Evolutionary conservation across 2,888 invertebrate species (phyloP).

Genomic region (Aleiodes testaceus): DNA sequence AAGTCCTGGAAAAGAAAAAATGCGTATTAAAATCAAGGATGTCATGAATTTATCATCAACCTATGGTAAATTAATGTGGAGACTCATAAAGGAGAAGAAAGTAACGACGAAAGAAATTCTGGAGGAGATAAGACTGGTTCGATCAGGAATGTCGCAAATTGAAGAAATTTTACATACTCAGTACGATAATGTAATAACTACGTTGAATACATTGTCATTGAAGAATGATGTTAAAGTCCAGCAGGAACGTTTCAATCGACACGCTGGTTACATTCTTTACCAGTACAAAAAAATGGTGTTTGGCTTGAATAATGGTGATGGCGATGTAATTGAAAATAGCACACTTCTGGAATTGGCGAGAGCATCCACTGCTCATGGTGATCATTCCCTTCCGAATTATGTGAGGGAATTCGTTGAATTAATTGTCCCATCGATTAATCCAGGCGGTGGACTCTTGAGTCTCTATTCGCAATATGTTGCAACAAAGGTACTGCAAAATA

Average conservation of each 20-base stretch:
- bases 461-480: constrained; percentile 10
- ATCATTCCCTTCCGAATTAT: constrained; percentile 16
- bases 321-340: neutral
- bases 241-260: constrained; percentile 2
- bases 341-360: constrained; percentile 9
- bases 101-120: neutral
- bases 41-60: too few relatives aligned
- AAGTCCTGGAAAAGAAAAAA: too few relatives aligned
- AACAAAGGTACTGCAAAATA: neutral
- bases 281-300: constrained; percentile 2
- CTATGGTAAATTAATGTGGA: too few relatives aligned
- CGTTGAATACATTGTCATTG: constrained; percentile 9
- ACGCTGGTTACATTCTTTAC: constrained; percentile 8
- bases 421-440: neutral
- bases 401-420: constrained; percentile 7
- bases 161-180: neutral
- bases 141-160: neutral
- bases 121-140: constrained; percentile 6
- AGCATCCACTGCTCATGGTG: neutral
- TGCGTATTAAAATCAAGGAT: too few relatives aligned
- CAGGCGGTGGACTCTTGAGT: neutral
- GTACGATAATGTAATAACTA: neutral
- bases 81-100: neutral
- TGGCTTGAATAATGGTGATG: neutral
- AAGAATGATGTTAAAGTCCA: neutral